Evolutionary conservation across 53 echinoderm and acorn worm genomes (phyloP).

Genomic region (Paelopatides confundens): DNA sequence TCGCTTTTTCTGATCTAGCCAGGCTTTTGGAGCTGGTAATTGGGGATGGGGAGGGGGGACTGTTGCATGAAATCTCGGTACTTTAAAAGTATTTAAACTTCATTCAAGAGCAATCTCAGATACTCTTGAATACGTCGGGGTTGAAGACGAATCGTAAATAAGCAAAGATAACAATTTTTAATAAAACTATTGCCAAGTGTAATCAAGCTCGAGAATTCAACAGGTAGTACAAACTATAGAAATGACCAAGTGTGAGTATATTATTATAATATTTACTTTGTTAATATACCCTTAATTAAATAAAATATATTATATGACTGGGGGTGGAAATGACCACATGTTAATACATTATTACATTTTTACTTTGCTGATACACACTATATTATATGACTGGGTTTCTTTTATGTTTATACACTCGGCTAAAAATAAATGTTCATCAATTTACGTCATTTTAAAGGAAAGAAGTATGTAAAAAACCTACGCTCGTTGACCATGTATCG

Average conservation of each 20-base stretch:
- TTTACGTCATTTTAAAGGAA: too few relatives aligned
- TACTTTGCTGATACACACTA: too few relatives aligned
- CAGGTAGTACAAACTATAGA: neutral
- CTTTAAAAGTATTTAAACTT: slow-evolving; percentile 36
- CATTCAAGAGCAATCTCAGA: neutral
- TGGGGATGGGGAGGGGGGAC: neutral
- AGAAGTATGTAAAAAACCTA: too few relatives aligned
- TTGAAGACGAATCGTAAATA: neutral
- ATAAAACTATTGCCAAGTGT: too few relatives aligned
- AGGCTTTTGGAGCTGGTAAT: neutral
- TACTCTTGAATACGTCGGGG: neutral
- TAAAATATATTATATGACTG: too few relatives aligned
- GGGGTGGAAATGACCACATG: too few relatives aligned
- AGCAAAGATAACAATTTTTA: too few relatives aligned
- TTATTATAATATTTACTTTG: neutral
- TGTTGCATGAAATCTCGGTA: neutral
- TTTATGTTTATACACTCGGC: too few relatives aligned
- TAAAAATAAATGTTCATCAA: too few relatives aligned
- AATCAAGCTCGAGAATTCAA: neutral
- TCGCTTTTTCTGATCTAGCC: neutral
- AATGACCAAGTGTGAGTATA: neutral
- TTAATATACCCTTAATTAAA: neutral
- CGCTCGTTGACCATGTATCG: too few relatives aligned
- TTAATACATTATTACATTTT: too few relatives aligned
- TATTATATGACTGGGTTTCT: too few relatives aligned